Conservation (phyloP, 2,888 invertebrate species). For the Dryomyza anilis region DNA sequence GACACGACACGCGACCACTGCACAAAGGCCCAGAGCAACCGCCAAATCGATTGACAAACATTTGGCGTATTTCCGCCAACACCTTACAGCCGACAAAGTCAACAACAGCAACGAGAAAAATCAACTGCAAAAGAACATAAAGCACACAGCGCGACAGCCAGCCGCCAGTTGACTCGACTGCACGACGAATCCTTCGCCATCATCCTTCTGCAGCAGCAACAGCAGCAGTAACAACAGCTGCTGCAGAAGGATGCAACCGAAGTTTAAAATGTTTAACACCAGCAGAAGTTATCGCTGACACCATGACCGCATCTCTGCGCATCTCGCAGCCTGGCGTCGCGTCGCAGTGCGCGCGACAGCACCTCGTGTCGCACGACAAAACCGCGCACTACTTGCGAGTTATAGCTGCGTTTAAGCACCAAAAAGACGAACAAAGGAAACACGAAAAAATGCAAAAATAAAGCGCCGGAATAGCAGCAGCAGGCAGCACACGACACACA, state of each 20-base stretch:
- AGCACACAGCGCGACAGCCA: background rate
- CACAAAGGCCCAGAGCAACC: background rate
- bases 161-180: constrained; percentile 5
- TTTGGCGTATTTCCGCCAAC: background rate
- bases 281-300: constrained; percentile 52
- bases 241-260: constrained; percentile 32
- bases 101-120: background rate
- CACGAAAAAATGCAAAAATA: background rate
- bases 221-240: constrained; percentile 8
- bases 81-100: background rate
- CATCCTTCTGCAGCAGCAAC: background rate
- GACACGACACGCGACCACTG: background rate
- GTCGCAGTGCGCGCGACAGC: background rate
- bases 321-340: background rate
- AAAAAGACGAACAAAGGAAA: background rate
- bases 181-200: background rate
- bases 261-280: constrained; percentile 52
- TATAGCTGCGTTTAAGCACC: constrained; percentile 25
- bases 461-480: too few species aligned
- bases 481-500: background rate
- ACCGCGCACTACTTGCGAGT: constrained; percentile 17
- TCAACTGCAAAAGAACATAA: background rate
- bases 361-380: too few species aligned
- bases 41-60: constrained; percentile 4
- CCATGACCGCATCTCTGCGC: constrained; percentile 32